Conservation (phyloP, 2,113 vertebrate genomes). For the Colossoma macropomum region DNA sequence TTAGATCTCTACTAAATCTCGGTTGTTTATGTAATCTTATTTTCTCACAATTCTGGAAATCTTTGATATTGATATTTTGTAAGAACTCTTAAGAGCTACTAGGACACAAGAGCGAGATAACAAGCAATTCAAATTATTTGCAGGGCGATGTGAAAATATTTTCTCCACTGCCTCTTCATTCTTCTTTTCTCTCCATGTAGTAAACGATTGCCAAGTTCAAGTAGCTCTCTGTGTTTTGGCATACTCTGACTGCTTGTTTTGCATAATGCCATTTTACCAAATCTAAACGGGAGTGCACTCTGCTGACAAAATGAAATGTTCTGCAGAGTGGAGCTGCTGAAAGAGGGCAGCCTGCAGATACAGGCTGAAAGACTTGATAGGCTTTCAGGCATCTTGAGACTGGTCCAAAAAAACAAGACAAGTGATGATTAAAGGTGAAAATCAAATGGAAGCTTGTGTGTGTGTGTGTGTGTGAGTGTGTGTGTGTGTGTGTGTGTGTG, state of each 20-base stretch:
- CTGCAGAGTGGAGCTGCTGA: conserved; percentile 20
- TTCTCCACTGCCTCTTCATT: neutral
- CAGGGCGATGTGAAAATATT: conserved; percentile 7
- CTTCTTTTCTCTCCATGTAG: conserved; percentile 5
- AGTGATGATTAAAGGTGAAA: conserved; percentile 36
- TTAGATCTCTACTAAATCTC: neutral
- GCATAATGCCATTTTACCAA: conserved; percentile 45
- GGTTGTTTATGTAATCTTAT: neutral
- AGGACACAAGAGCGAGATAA: neutral
- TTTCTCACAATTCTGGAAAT: neutral
- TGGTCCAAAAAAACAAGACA: conserved; percentile 39
- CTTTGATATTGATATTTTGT: conserved; percentile 29
- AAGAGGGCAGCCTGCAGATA: conserved; percentile 45
- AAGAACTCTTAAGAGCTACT: neutral
- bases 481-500: conserved; percentile 35
- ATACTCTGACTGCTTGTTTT: conserved; percentile 24
- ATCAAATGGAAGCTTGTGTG: conserved; percentile 11
- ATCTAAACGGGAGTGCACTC: conserved; percentile 50
- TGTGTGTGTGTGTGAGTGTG: conserved; percentile 4
- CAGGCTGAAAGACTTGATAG: conserved; percentile 44
- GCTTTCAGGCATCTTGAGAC: conserved; percentile 37
- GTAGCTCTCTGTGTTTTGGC: conserved; percentile 36
- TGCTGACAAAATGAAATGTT: conserved; percentile 46
- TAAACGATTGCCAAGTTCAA: conserved; percentile 32
- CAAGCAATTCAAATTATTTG: neutral